Evolutionary conservation across 2,888 invertebrate genomes (phyloP).

Genomic region (Acronicta psi): DNA sequence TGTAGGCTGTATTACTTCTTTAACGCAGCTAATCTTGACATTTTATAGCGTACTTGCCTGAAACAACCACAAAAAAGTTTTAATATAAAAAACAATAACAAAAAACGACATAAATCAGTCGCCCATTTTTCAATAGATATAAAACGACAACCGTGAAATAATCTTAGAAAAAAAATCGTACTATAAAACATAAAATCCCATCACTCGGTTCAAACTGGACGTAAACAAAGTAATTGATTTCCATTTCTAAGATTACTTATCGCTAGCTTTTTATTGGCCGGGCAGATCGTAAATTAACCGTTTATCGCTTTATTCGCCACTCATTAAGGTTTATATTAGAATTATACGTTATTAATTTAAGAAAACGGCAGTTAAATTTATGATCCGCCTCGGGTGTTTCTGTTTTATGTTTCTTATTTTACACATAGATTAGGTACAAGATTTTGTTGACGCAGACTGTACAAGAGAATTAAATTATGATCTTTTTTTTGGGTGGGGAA

Average conservation of each 20-base stretch:
- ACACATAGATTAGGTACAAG: constrained; percentile 52
- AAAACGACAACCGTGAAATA: constrained; percentile 26
- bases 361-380: constrained; percentile 81
- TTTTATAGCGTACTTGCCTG: too few species aligned
- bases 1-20: too few species aligned
- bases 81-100: neutral
- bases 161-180: constrained; percentile 46
- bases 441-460: constrained; percentile 42
- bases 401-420: constrained; percentile 64
- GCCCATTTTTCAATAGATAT: constrained; percentile 9
- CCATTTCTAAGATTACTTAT: constrained; percentile 69
- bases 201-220: constrained; percentile 53
- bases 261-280: constrained; percentile 71
- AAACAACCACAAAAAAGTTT: neutral
- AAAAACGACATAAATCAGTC: too few species aligned
- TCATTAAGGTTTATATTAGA: constrained; percentile 84
- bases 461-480: constrained; percentile 1
- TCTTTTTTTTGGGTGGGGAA: too few species aligned
- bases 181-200: constrained; percentile 42
- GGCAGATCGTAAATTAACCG: constrained; percentile 73
- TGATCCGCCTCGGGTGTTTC: constrained; percentile 64
- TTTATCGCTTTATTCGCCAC: constrained; percentile 86
- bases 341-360: constrained; percentile 86
- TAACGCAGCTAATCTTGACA: too few species aligned
- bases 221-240: constrained; percentile 78